These are phyloP conservation scores for Drosophila anomelani DNA, from an alignment of 2,888 invertebrate species.

Conservation along the genomic window DNA sequence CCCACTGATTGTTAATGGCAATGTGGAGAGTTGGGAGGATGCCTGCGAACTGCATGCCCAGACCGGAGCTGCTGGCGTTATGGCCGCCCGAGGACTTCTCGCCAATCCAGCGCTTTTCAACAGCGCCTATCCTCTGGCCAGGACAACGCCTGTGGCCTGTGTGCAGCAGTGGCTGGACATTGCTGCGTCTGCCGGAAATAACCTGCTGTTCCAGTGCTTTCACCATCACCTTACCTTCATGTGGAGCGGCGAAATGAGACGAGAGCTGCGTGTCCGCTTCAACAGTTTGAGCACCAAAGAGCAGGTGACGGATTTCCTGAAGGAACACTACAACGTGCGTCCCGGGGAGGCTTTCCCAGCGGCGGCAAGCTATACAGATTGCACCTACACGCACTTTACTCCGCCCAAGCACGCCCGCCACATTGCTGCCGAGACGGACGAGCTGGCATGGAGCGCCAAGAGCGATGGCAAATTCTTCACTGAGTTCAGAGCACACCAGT, in stretches of 20 bases:
- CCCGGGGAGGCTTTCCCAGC: constrained; percentile 44
- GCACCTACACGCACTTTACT: constrained; percentile 66
- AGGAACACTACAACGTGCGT: constrained; percentile 86
- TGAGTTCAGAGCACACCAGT: constrained; percentile 64
- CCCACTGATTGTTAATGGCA: constrained; percentile 97
- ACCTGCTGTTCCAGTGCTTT: constrained; percentile 92
- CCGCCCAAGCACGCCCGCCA: constrained; percentile 54
- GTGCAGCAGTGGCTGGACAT: constrained; percentile 93
- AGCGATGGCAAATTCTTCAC: constrained; percentile 79
- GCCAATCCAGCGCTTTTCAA: constrained; percentile 96
- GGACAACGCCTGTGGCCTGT: constrained; percentile 89
- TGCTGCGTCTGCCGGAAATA: constrained; percentile 87
- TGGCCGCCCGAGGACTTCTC: constrained; percentile 96
- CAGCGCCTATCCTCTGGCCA: constrained; percentile 43
- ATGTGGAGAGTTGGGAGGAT: constrained; percentile 90
- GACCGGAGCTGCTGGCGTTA: constrained; percentile 93
- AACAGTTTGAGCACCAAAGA: constrained; percentile 90
- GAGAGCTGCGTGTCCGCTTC: constrained; percentile 90
- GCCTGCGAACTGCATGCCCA: constrained; percentile 88
- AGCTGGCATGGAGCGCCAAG: constrained; percentile 53
- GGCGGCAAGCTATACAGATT: constrained; percentile 57
- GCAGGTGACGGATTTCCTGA: constrained; percentile 89
- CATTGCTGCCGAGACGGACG: constrained; percentile 34
- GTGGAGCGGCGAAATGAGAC: constrained; percentile 93
- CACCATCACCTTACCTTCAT: constrained; percentile 99